Evolutionary conservation across 2,888 invertebrate genomes (phyloP).

Genomic region (Pyrrhosoma nymphula): DNA sequence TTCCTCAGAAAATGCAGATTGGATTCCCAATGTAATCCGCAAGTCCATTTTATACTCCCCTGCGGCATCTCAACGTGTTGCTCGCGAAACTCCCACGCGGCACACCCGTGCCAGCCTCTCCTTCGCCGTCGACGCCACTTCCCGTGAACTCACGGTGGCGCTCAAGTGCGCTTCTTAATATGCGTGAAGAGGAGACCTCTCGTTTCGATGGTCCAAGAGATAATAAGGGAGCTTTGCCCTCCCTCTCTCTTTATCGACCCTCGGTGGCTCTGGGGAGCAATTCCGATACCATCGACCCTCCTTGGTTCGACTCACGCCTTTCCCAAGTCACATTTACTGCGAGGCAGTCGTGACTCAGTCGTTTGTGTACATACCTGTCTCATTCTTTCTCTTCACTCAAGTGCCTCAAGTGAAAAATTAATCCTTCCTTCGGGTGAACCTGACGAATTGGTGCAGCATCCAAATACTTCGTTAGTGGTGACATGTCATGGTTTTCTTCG

Average conservation of each 20-base stretch:
- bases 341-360: not conserved
- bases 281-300: not conserved
- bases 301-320: not conserved
- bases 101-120: not conserved
- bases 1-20: too few relatives aligned
- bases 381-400: too few relatives aligned
- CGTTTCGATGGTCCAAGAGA: not conserved
- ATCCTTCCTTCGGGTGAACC: too few relatives aligned
- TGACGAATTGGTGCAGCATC: too few relatives aligned
- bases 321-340: not conserved
- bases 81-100: not conserved
- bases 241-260: not conserved
- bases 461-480: too few relatives aligned
- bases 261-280: not conserved
- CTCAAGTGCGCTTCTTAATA: conserved; percentile 20
- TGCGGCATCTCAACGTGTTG: not conserved
- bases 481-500: too few relatives aligned
- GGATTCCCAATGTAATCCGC: too few relatives aligned
- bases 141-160: not conserved
- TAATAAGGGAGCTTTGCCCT: not conserved
- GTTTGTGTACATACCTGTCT: too few relatives aligned
- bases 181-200: not conserved
- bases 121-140: not conserved
- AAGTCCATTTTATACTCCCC: not conserved
- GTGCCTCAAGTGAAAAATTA: too few relatives aligned